These are phyloP conservation scores for Plecotus auritus DNA, from an alignment of 2,113 vertebrate genomes.

Conservation along the genomic window DNA sequence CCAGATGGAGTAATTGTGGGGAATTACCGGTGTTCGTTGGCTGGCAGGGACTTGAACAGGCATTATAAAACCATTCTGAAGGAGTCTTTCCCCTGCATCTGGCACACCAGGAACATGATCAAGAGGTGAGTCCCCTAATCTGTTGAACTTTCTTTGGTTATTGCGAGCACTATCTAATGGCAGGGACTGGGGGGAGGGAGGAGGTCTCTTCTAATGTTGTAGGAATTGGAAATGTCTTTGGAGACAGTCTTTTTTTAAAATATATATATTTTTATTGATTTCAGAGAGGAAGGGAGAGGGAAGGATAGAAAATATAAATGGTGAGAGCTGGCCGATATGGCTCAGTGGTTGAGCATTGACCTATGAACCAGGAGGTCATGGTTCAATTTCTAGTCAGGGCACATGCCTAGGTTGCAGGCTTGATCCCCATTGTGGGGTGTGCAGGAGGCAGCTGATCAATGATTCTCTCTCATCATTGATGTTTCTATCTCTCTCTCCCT, in stretches of 20 bases:
- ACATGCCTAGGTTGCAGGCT: too few relatives aligned
- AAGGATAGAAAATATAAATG: too few relatives aligned
- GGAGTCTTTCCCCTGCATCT: constrained; percentile 87
- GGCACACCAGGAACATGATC: constrained; percentile 90
- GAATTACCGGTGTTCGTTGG: constrained; percentile 92
- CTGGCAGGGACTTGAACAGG: constrained; percentile 91
- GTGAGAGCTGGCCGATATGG: too few relatives aligned
- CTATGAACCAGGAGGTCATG: too few relatives aligned
- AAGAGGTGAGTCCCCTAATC: constrained; percentile 82
- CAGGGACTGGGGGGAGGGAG: rapidly evolving
- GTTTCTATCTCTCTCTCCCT: too few relatives aligned
- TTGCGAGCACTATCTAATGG: background rate
- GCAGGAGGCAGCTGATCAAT: too few relatives aligned
- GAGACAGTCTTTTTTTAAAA: background rate
- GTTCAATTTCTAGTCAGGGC: too few relatives aligned
- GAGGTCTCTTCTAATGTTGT: background rate
- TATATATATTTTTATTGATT: too few relatives aligned
- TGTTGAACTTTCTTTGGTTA: background rate
- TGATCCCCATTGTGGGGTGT: too few relatives aligned
- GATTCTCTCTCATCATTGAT: too few relatives aligned
- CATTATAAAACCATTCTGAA: constrained; percentile 84
- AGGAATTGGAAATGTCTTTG: background rate
- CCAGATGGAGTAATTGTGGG: constrained; percentile 95
- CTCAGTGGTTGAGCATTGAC: too few relatives aligned
- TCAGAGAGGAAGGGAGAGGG: too few relatives aligned